phyloP scores from a whole-genome alignment of 1,140 invertebrate genomes.

The Drosophila oshimai region DNA sequence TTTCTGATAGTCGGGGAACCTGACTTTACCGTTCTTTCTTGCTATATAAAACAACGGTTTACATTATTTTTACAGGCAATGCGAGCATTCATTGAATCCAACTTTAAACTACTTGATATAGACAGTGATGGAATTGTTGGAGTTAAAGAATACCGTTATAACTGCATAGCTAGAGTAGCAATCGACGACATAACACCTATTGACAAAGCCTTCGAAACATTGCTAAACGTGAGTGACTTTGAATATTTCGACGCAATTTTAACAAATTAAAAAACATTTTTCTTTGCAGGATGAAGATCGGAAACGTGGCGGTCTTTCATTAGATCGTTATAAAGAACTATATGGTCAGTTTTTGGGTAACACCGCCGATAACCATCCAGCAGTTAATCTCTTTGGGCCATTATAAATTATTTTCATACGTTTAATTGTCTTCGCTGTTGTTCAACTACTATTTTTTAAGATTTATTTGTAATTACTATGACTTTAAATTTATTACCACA shows the following conservation, averaged over 20 bases:
- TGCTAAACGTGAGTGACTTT: conserved; percentile 86
- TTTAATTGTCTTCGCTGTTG: conserved; percentile 82
- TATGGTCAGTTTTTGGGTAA: conserved; percentile 92
- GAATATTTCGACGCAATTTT: conserved; percentile 75
- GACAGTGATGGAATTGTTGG: conserved; percentile 91
- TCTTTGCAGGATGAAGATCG: conserved; percentile 89
- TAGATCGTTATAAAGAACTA: conserved; percentile 91
- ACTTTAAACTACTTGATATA: conserved; percentile 91
- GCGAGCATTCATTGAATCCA: conserved; percentile 92
- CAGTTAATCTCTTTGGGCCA: conserved; percentile 91
- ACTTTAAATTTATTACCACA: conserved; percentile 64
- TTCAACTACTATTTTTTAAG: conserved; percentile 81
- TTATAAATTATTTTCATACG: conserved; percentile 79
- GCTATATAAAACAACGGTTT: too few species aligned
- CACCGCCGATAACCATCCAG: conserved; percentile 87
- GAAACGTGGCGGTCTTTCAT: conserved; percentile 88
- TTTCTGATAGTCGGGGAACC: too few species aligned
- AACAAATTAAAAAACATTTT: neutral
- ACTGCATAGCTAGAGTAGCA: conserved; percentile 90
- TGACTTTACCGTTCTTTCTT: too few species aligned
- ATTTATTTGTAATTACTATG: conserved; percentile 77
- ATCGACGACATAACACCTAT: conserved; percentile 89
- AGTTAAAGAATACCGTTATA: conserved; percentile 91
- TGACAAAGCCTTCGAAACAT: conserved; percentile 89
- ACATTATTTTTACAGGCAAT: conserved; percentile 84